Evolutionary conservation across 2,888 invertebrate genomes (phyloP), one percentile per base, ranked within the genome.

Genomic region (Mythimna pallens): DNA sequence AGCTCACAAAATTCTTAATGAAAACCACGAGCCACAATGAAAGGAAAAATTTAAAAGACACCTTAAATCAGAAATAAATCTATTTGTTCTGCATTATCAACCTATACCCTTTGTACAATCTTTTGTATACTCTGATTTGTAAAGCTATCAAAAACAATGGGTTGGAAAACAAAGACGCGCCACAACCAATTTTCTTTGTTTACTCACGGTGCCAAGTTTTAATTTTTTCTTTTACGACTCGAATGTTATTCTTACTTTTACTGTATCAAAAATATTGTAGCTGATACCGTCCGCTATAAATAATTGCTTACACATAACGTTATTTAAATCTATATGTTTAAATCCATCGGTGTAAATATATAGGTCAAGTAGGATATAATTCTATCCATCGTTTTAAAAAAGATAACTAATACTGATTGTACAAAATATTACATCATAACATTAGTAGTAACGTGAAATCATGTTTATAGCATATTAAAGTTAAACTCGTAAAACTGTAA

Each of bases 1-100:
- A 76, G 72, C 63, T 72, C 68, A 78, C 73, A 75, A 78, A 81
- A 76, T 55, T 69, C 65, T 74, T 70, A 75, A 74, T 69, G 69
- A 63, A 65, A 61, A 58, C 61, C 62, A 61, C 22, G 59, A 71
- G 34, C 47, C 36, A 74, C 70, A 71, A 76, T 71, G 14, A 71
- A 63, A 65, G 36, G 10, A 65, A 65, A 43, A 36, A 25, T 25
- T 54, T 63, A 25, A 40, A 59, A 64, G 10, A 36, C 17, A 40
- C 67, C 22, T 52, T 36, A 10, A 43, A 63, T 57, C 52, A 55
- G n/a, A 43, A 3, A 63, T 59, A 62, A 43, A 17, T 58, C 17
- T 30, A 52, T 67, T 73, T 59, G 12, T 61, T 67, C 36, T 74
- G 40, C 40, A 62, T 70, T 65, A 55, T 79, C 30, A 34, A 70